Evolutionary conservation across 2,797 vertebrate species (phyloP).

Genomic region (Stomatorhinus walkeri): DNA sequence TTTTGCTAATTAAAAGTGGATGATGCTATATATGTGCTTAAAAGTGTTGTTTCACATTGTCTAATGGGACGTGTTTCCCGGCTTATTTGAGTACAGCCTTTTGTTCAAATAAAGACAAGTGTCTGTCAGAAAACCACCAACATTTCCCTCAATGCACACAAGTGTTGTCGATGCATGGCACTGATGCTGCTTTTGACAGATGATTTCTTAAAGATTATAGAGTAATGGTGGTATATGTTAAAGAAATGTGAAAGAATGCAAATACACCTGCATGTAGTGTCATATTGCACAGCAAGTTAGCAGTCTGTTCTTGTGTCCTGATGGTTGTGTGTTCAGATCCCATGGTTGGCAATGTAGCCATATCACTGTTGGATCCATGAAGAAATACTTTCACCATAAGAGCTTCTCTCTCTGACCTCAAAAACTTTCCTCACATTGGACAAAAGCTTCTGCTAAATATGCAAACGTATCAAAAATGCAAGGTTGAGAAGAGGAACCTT

Average conservation of each 20-base stretch:
- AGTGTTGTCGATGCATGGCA: not conserved
- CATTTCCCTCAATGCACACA: constrained; percentile 10
- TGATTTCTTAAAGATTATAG: not conserved
- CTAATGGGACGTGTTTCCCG: constrained; percentile 41
- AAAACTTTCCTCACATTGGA: not conserved
- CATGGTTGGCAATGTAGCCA: not conserved
- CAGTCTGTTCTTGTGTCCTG: not conserved
- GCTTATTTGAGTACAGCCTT: constrained; percentile 36
- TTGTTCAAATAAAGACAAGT: constrained; percentile 48
- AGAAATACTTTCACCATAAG: not conserved
- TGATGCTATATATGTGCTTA: constrained; percentile 50
- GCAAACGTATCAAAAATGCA: not conserved
- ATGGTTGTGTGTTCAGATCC: not conserved
- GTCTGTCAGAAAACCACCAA: constrained; percentile 34
- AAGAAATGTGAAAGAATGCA: constrained; percentile 3
- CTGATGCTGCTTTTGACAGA: not conserved
- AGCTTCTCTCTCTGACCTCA: not conserved
- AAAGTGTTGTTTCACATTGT: constrained; percentile 45
- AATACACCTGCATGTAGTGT: not conserved
- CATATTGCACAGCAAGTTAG: not conserved
- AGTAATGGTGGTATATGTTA: not conserved
- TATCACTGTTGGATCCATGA: not conserved
- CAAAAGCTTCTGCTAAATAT: not conserved
- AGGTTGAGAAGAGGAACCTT: not conserved
- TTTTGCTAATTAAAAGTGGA: constrained; percentile 54